A percentile compares a stretch with the other conserved stretches of the same genome.
Conservation (phyloP, 2,888 invertebrate species). For the Isoperla grammatica region DNA sequence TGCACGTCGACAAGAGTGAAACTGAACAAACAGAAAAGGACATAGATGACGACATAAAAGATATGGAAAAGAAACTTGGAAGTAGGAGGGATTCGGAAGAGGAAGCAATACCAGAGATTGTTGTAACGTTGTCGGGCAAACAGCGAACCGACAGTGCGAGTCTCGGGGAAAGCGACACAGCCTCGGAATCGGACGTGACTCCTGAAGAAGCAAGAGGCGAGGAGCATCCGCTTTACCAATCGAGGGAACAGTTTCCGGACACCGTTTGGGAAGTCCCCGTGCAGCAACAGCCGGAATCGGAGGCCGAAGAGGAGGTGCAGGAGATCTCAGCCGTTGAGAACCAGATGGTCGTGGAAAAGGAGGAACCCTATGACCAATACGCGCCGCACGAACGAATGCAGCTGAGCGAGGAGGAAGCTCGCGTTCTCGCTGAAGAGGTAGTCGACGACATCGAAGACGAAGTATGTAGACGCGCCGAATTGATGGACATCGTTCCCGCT, state of each 20-base stretch:
- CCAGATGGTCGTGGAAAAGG: constrained; percentile 39
- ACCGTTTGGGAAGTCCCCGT: constrained; percentile 50
- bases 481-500: constrained; percentile 25
- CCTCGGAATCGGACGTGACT: constrained; percentile 31
- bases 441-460: constrained; percentile 51
- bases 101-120: constrained; percentile 43
- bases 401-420: constrained; percentile 48
- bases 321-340: constrained; percentile 37
- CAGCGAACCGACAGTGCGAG: constrained; percentile 37
- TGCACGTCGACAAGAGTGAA: constrained; percentile 50
- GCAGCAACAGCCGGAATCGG: constrained; percentile 41
- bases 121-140: constrained; percentile 43
- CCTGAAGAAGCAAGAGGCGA: constrained; percentile 31
- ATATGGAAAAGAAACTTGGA: constrained; percentile 36
- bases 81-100: constrained; percentile 34
- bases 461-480: constrained; percentile 43
- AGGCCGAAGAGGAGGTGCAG: constrained; percentile 40
- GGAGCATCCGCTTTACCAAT: constrained; percentile 32
- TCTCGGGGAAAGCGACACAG: constrained; percentile 31
- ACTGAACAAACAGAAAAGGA: constrained; percentile 48
- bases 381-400: constrained; percentile 30
- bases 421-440: constrained; percentile 47
- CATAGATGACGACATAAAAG: constrained; percentile 42
- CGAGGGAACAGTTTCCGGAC: constrained; percentile 47
- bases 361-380: constrained; percentile 43